phyloP scores from a whole-genome alignment of 2,888 invertebrate genomes.

The Malacosoma neustria region DNA sequence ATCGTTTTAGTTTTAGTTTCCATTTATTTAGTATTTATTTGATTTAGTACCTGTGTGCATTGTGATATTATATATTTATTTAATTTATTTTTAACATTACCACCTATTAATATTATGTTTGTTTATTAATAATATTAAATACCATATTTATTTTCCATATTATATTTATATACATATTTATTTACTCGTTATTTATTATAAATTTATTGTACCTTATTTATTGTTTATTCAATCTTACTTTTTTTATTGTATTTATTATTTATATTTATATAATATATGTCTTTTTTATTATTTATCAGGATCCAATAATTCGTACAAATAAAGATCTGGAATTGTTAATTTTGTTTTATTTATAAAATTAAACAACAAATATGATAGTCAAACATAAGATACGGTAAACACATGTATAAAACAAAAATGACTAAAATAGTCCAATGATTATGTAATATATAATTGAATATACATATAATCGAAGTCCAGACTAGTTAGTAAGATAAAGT shows the following conservation, averaged over 20 bases:
- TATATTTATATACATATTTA: constrained; percentile 11
- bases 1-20: constrained; percentile 23
- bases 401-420: too few species aligned
- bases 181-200: constrained; percentile 4
- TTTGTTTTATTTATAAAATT: constrained; percentile 10
- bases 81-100: constrained; percentile 4
- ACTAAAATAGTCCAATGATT: too few species aligned
- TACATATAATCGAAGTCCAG: too few species aligned
- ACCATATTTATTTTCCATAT: constrained; percentile 17
- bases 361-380: too few species aligned
- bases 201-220: constrained; percentile 5
- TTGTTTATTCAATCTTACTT: constrained; percentile 12
- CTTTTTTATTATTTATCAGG: neutral
- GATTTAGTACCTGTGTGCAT: constrained; percentile 9
- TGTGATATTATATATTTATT: constrained; percentile 11
- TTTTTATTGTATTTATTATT: constrained; percentile 5
- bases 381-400: too few species aligned
- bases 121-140: constrained; percentile 17
- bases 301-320: constrained; percentile 56
- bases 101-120: constrained; percentile 13
- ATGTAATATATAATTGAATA: too few species aligned
- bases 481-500: too few species aligned
- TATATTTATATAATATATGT: constrained; percentile 4
- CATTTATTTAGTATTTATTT: constrained; percentile 7
- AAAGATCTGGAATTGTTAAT: constrained; percentile 44